Evolutionary conservation across 1,140 invertebrate genomes (phyloP).

Genomic region (Rhopalosiphum padi): DNA sequence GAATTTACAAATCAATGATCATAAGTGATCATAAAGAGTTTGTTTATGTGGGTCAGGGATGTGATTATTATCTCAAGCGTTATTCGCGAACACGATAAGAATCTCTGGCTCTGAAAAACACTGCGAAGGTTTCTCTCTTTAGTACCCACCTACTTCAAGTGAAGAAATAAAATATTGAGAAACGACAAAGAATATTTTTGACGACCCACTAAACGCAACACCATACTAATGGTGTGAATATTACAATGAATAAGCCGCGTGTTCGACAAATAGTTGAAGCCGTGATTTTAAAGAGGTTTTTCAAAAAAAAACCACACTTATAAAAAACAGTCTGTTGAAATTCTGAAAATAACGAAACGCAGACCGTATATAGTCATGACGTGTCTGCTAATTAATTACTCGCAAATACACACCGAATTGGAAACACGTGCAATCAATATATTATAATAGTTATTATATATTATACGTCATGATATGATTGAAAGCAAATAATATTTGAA

Average conservation of each 20-base stretch:
- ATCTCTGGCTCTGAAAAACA: not conserved
- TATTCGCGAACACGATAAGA: not conserved
- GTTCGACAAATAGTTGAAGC: not conserved
- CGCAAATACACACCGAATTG: not conserved
- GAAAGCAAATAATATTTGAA: not conserved
- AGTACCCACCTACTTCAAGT: not conserved
- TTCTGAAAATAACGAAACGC: not conserved
- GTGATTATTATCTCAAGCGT: not conserved
- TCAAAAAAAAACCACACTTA: not conserved
- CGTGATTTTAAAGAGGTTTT: not conserved
- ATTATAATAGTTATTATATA: no score
- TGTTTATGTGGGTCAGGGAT: not conserved
- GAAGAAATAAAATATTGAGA: slow-evolving; percentile 2
- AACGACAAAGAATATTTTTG: slow-evolving; percentile 5
- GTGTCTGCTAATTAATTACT: not conserved
- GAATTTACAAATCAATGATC: not conserved
- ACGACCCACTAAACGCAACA: not conserved
- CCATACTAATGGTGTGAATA: not conserved
- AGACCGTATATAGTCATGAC: not conserved
- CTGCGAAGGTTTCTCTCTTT: not conserved
- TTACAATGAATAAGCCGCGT: not conserved
- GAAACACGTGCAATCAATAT: not conserved
- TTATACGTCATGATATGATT: not conserved
- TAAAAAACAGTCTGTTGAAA: not conserved
- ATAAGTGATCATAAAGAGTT: not conserved